Evolutionary conservation across 2,113 vertebrate species (phyloP).

Genomic region (Galeopterus variegatus): DNA sequence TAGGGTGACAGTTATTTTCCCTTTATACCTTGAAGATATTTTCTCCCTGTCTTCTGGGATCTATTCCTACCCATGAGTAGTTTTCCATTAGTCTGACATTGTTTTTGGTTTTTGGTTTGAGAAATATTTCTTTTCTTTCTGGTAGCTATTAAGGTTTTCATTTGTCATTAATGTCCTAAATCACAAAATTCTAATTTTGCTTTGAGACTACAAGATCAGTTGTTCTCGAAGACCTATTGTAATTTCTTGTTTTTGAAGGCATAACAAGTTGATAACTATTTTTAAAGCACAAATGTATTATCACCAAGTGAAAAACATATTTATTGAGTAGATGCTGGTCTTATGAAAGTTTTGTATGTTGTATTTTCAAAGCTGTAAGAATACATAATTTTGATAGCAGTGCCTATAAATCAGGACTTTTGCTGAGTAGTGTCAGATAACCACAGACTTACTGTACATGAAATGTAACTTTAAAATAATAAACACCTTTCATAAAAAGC

Average conservation of each 20-base stretch:
- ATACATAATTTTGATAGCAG: background rate
- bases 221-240: background rate
- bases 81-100: background rate
- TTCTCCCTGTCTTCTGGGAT: background rate
- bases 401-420: background rate
- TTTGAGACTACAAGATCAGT: background rate
- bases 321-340: background rate
- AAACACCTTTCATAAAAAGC: background rate
- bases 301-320: background rate
- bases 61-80: background rate
- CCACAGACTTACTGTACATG: background rate
- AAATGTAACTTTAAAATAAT: background rate
- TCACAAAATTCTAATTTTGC: slow-evolving; percentile 19
- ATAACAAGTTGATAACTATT: background rate
- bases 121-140: background rate
- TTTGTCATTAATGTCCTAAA: background rate
- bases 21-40: background rate
- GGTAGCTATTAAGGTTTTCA: background rate
- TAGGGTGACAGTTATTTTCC: background rate
- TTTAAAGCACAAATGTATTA: background rate
- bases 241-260: background rate
- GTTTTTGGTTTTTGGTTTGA: background rate
- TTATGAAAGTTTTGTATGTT: slow-evolving; percentile 22
- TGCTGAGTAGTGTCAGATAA: background rate
- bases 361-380: background rate